Evolutionary conservation across 2,888 invertebrate genomes (phyloP).

Genomic region (Lepidonotus clava): DNA sequence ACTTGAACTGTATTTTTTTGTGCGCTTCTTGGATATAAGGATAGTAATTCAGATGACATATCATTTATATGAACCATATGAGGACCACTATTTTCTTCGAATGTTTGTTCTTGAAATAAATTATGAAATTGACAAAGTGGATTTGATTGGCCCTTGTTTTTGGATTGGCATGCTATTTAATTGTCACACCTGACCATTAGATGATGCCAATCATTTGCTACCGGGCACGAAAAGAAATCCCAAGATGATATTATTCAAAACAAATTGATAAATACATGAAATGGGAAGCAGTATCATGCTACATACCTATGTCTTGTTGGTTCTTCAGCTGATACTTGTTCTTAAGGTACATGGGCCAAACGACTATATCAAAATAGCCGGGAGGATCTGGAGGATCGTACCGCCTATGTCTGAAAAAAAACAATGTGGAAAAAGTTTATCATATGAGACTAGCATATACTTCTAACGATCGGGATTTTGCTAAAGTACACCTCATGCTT

Average conservation of each 20-base stretch:
- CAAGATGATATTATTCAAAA: background rate
- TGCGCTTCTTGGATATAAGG: background rate
- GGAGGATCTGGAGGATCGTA: conserved; percentile 93
- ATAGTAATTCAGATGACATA: background rate
- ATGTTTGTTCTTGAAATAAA: background rate
- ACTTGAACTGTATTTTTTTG: too few species aligned
- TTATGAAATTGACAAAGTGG: background rate
- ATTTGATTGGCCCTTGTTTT: background rate
- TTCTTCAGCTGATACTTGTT: conserved; percentile 71
- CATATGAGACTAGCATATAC: background rate
- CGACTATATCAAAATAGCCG: conserved; percentile 92
- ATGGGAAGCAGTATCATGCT: background rate
- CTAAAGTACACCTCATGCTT: too few species aligned
- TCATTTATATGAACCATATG: background rate
- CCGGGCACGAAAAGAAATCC: background rate
- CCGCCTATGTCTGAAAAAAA: conserved; percentile 79
- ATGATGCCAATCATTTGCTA: background rate
- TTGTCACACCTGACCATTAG: too few species aligned
- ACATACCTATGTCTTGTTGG: conserved; percentile 72
- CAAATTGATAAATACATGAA: background rate
- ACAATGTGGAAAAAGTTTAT: background rate
- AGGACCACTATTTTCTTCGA: background rate
- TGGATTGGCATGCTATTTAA: background rate
- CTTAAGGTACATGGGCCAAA: conserved; percentile 91
- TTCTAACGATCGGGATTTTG: background rate